Evolutionary conservation across 2,113 vertebrate species (phyloP).

Genomic region (Ellobius talpinus): DNA sequence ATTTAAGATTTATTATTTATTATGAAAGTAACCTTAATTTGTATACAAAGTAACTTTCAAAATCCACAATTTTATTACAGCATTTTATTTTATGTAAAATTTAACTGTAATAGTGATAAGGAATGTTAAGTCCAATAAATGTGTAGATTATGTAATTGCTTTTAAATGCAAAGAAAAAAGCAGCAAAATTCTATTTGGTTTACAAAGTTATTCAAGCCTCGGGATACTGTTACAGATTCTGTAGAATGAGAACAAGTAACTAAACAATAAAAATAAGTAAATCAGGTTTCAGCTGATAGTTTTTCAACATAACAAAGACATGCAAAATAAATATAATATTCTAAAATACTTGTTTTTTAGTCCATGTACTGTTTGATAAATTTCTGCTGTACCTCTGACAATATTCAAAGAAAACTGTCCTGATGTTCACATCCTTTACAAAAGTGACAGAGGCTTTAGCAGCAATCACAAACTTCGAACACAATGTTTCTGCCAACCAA

Average conservation of each 20-base stretch:
- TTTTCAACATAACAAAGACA: conserved; percentile 53
- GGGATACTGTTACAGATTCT: background rate
- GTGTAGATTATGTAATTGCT: background rate
- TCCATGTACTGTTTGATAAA: background rate
- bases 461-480: conserved; percentile 94
- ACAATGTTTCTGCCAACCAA: conserved; percentile 93
- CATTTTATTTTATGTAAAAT: conserved; percentile 61
- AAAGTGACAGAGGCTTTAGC: background rate
- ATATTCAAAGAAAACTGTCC: background rate
- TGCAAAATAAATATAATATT: conserved; percentile 40
- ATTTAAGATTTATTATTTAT: conserved; percentile 43
- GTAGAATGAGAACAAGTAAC: background rate
- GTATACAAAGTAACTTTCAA: conserved; percentile 12
- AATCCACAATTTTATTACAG: conserved; percentile 7
- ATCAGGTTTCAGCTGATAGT: background rate
- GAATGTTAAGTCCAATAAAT: conserved; percentile 22
- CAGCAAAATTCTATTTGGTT: conserved; percentile 37
- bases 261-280: background rate
- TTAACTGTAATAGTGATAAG: conserved; percentile 8
- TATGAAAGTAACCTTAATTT: conserved; percentile 61
- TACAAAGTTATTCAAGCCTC: conserved; percentile 30
- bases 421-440: background rate
- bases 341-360: conserved; percentile 35
- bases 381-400: background rate
- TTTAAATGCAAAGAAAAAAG: background rate